Evolutionary conservation across 2,888 invertebrate genomes (phyloP).

Genomic region (Acronicta alni): DNA sequence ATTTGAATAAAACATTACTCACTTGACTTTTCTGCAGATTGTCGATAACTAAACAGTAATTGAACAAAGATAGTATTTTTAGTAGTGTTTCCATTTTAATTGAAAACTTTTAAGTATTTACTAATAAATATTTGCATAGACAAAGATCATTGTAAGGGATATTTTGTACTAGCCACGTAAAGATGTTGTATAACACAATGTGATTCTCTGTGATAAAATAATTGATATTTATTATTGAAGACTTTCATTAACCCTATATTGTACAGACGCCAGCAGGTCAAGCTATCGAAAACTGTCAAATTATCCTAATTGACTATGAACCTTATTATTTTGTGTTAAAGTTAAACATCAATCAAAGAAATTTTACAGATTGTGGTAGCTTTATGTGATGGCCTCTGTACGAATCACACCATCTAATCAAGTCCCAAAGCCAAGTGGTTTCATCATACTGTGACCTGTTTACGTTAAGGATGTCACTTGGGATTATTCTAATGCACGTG

Average conservation of each 20-base stretch:
- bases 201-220: constrained; percentile 90
- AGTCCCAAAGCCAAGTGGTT: too few species aligned
- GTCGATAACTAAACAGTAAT: constrained; percentile 45
- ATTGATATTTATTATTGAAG: constrained; percentile 84
- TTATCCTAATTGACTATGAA: too few species aligned
- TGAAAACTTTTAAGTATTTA: constrained; percentile 63
- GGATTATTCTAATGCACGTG: too few species aligned
- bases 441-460: too few species aligned
- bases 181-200: constrained; percentile 88
- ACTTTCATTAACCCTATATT: constrained; percentile 70
- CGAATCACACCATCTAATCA: too few species aligned
- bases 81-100: constrained; percentile 73
- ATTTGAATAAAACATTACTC: constrained; percentile 1
- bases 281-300: too few species aligned
- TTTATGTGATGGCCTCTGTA: too few species aligned
- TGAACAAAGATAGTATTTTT: constrained; percentile 75
- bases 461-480: too few species aligned
- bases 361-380: too few species aligned
- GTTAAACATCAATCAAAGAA: too few species aligned
- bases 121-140: constrained; percentile 70
- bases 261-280: neutral
- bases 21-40: constrained; percentile 40
- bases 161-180: constrained; percentile 88
- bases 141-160: constrained; percentile 78
- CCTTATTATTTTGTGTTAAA: too few species aligned